phyloP scores from a whole-genome alignment of 2,888 invertebrate genomes.

The Reticulitermes lucifugus region DNA sequence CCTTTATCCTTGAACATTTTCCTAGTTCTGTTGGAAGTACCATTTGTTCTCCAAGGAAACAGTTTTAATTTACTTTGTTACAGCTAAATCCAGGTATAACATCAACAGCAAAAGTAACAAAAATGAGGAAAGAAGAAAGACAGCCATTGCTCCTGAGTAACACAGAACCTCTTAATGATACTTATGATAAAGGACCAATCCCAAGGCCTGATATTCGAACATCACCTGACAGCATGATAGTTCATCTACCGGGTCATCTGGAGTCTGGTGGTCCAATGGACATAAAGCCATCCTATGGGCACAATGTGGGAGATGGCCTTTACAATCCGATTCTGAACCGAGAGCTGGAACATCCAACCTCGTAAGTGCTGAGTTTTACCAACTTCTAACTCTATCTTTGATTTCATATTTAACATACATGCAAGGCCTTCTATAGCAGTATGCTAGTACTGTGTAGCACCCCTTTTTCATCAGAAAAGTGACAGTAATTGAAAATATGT shows the following conservation, averaged over 20 bases:
- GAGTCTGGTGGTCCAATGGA: conserved; percentile 56
- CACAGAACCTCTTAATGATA: conserved; percentile 55
- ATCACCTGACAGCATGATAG: conserved; percentile 63
- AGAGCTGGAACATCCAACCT: conserved; percentile 81
- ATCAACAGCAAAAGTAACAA: conserved; percentile 6
- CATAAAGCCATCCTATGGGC: conserved; percentile 53
- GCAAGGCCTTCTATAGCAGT: neutral
- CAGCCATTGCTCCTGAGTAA: conserved; percentile 70
- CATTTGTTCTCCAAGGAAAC: too few relatives aligned
- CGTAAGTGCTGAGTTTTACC: conserved; percentile 74
- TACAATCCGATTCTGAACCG: conserved; percentile 76
- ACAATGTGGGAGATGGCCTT: conserved; percentile 51
- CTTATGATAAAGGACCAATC: conserved; percentile 54
- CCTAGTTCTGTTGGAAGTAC: too few relatives aligned
- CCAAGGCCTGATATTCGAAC: conserved; percentile 62
- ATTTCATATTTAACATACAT: neutral
- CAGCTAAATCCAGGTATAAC: conserved; percentile 20
- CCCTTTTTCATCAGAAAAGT: neutral
- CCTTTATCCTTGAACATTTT: too few relatives aligned
- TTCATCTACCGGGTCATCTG: conserved; percentile 58
- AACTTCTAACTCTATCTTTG: neutral
- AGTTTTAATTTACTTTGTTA: neutral
- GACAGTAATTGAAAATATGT: too few relatives aligned
- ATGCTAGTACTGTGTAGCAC: neutral
- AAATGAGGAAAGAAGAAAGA: conserved; percentile 70